Base-by-base conservation (phyloP, 1,140 invertebrate species). In the Listronotus oregonensis region DNA sequence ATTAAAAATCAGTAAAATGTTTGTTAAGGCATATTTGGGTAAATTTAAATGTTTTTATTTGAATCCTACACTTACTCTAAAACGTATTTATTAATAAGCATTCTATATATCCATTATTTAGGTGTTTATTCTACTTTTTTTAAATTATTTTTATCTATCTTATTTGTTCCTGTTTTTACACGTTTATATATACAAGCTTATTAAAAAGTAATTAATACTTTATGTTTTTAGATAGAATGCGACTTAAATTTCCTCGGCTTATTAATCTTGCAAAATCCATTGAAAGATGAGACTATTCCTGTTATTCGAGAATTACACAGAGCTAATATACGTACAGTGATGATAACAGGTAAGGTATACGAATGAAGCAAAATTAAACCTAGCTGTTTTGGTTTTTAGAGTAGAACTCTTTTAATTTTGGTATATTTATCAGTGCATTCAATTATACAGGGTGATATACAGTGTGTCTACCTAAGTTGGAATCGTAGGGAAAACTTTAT, bases 321-420 rank as follows among this genome's bases (percentile, higher is more conserved):
- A 37, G 94, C 95, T 1, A 85, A 90, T 67, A 93, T 97, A 71
- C 85, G 92, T 51, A 90, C 90, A 40, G 86, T 97, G 32, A 98
- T 98, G 95, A 92, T 97, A 0, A 98, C 95, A 70, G 94, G 90
- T 90, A 72, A 69, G 73, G 14, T n/a, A n/a, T n/a, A n/a, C n/a
- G n/a, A n/a, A n/a, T n/a, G n/a, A n/a, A n/a, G 10, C 18, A 17
- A 49, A 15, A 43, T 1, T 37, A n/a, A 40, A 49, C 0, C 1
- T 49, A n/a, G n/a, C n/a, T 64, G 44, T 55, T 37, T 10, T 49
- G 10, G 6, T 17, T 60, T 34, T 37, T 50, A 39, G 37, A 8
- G 7, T 39, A 39, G 12, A 8, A 39, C 12, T 8, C 7, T 8
- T 7, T 39, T 39, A 7, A 12, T 7, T 8, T 7, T 39, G 37